Evolutionary conservation across 2,888 invertebrate genomes (phyloP).

Genomic region (Teleiodes luculella): DNA sequence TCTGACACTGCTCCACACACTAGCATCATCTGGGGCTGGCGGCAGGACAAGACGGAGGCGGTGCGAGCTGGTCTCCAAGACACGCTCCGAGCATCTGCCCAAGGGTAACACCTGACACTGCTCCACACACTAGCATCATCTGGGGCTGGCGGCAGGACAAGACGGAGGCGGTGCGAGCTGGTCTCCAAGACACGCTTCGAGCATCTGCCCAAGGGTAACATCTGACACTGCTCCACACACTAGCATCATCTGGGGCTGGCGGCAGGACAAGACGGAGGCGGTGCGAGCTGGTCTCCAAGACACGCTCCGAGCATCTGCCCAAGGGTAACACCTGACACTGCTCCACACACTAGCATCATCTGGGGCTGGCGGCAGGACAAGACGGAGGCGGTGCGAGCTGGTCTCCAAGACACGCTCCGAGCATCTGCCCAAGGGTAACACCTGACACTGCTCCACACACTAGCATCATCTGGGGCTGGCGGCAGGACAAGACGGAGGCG

Average conservation of each 20-base stretch:
- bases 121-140: too few species aligned
- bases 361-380: conserved; percentile 99
- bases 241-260: conserved; percentile 98
- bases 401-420: conserved; percentile 96
- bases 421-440: conserved; percentile 85
- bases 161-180: conserved; percentile 90
- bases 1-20: too few species aligned
- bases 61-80: conserved; percentile 95
- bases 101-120: conserved; percentile 45
- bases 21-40: conserved; percentile 98
- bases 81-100: conserved; percentile 92
- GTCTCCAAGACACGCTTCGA: conserved; percentile 96
- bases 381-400: conserved; percentile 90
- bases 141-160: conserved; percentile 99
- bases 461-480: conserved; percentile 98
- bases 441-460: too few species aligned
- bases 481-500: conserved; percentile 92
- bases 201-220: conserved; percentile 82
- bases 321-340: too few species aligned
- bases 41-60: conserved; percentile 92
- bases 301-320: conserved; percentile 92
- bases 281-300: conserved; percentile 95
- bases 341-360: too few species aligned
- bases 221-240: too few species aligned
- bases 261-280: conserved; percentile 92